Evolutionary conservation across 2,113 vertebrate species (phyloP).

Genomic region (Manacus vitellinus): DNA sequence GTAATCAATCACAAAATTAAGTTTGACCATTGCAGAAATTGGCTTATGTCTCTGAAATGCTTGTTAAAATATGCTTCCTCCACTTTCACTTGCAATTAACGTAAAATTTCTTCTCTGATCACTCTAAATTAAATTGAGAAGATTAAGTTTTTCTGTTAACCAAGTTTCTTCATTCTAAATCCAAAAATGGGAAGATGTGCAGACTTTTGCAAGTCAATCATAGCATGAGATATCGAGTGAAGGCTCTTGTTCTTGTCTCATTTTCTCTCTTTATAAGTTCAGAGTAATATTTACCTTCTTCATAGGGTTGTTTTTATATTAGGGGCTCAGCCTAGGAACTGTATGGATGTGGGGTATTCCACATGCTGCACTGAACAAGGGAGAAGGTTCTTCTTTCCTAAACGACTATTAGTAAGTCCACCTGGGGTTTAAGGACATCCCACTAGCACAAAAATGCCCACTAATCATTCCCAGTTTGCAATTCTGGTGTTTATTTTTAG

Average conservation of each 20-base stretch:
- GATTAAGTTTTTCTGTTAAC: background rate
- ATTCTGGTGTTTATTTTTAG: background rate
- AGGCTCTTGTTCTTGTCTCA: background rate
- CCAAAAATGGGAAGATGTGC: background rate
- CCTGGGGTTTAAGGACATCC: background rate
- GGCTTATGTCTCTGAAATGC: background rate
- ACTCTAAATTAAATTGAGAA: background rate
- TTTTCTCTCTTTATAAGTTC: background rate
- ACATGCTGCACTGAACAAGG: background rate
- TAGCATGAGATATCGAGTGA: background rate
- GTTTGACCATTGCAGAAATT: background rate
- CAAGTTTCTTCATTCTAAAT: background rate
- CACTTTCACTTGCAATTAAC: background rate
- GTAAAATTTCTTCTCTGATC: background rate
- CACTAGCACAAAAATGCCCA: background rate
- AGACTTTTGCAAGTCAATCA: background rate
- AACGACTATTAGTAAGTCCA: background rate
- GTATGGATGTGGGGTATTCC: background rate
- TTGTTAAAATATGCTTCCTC: background rate
- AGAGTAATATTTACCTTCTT: background rate
- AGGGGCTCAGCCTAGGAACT: background rate
- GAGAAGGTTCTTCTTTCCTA: background rate
- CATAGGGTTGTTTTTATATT: background rate
- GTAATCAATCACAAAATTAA: background rate
- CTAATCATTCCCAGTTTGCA: background rate